Base-by-base conservation (phyloP, 2,113 vertebrate genomes). In the Eidolon helvum region DNA sequence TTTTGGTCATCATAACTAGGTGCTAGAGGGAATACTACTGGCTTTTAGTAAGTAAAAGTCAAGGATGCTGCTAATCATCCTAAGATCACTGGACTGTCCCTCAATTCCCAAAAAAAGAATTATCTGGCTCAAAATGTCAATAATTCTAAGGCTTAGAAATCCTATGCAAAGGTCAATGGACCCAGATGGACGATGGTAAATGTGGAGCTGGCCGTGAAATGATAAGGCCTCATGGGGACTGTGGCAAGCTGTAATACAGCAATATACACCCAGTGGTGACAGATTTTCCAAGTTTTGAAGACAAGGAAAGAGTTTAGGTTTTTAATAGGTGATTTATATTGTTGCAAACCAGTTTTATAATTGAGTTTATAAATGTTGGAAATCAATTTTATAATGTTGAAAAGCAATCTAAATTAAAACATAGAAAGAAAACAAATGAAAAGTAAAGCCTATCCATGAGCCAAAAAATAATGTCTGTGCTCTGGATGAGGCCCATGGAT, bases 401-500 rank as follows among this genome's bases (percentile, higher is more conserved):
- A 94, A 96, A 71, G 4, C 19, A 75, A 66, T 53, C 21, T 50
- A 93, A 96, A 94, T 78, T 92, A 66, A 95, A 90, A 61, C n/a
- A n/a, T 5, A 65, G 33, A 48, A 63, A 63, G 33, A 75, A 87
- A 92, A 66, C 48, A 95, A 91, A 92, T 72, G 22, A 80, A 69
- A 86, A 53, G 61, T 61, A 63, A 90, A 92, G 30, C 11, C 10
- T 50, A 10, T 38, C 22, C 1, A n/a, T n/a, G 53, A 92, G 43
- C 8, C 18, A 85, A 91, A 87, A 33, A 50, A 40, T 59, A 53
- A 38, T 5, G 74, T 53, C 38, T 74, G 30, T 71, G 19, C 2
- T 78, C 66, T 87, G 40, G 68, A 78, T n/a, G 16, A 65, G 22
- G 40, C 57, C 26, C 14, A 50, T 40, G 33, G 35, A 74, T 57